phyloP scores from a whole-genome alignment of 2,113 vertebrate genomes.

The Erythrocercus mccallii region DNA sequence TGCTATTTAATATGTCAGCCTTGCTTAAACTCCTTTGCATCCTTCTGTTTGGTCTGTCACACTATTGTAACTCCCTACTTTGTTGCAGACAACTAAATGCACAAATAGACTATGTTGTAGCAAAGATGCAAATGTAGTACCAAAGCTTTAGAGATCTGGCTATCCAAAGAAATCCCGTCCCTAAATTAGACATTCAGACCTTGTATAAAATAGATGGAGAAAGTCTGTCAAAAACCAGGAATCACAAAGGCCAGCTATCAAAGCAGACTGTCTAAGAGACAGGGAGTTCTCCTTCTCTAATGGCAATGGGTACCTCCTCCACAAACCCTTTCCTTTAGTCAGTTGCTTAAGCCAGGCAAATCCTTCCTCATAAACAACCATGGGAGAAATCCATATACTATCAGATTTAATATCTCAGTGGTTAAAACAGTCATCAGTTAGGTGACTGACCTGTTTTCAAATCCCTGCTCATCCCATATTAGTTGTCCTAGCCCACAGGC shows the following conservation, averaged over 20 bases:
- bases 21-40: neutral
- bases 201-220: neutral
- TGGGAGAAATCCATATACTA: constrained; percentile 28
- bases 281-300: neutral
- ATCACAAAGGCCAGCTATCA: neutral
- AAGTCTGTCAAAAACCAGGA: neutral
- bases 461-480: constrained; percentile 30
- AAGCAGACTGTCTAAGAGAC: neutral
- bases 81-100: neutral
- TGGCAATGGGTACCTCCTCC: neutral
- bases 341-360: constrained; percentile 32
- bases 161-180: neutral
- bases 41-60: neutral
- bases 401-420: constrained; percentile 60
- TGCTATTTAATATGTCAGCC: neutral
- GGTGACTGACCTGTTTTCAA: constrained; percentile 47
- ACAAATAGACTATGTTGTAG: neutral
- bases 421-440: constrained; percentile 58
- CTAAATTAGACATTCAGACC: neutral
- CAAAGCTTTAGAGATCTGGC: neutral
- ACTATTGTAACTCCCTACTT: neutral
- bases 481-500: constrained; percentile 51
- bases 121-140: neutral
- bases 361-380: constrained; percentile 20
- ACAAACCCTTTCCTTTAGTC: constrained; percentile 5